Evolutionary conservation across 2,113 vertebrate genomes (phyloP).

Genomic region (Dolichallabes microphthalmus): DNA sequence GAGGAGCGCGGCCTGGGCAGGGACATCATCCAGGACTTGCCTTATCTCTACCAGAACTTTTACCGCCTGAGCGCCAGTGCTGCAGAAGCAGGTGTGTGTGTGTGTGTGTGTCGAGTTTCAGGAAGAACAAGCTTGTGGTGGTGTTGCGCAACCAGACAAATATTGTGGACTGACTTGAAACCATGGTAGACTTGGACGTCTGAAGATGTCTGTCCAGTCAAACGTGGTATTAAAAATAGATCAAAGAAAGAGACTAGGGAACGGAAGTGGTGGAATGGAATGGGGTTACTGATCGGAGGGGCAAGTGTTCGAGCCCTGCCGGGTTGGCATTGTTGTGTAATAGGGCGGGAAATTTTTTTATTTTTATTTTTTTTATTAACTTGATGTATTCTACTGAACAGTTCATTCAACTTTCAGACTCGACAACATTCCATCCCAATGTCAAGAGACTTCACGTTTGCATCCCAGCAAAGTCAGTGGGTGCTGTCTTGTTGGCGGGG

Average conservation of each 20-base stretch:
- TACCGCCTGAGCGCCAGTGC: slow-evolving; percentile 51
- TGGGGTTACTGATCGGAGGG: no score
- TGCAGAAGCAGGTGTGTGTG: neutral
- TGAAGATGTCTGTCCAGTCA: neutral
- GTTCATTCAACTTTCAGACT: no score
- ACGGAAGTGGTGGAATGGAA: no score
- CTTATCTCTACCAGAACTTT: slow-evolving; percentile 65
- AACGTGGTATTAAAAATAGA: no score
- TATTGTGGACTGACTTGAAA: neutral
- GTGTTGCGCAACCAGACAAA: neutral
- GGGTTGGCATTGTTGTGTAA: no score
- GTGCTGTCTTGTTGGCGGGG: neutral
- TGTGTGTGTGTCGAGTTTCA: neutral
- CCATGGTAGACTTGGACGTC: neutral
- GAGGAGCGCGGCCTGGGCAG: slow-evolving; percentile 63
- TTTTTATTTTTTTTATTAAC: no score
- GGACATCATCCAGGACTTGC: slow-evolving; percentile 61
- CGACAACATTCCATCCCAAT: neutral
- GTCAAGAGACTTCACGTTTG: neutral
- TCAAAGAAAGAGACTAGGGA: no score
- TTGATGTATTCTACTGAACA: no score
- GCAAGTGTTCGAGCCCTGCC: no score
- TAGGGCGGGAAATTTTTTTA: no score
- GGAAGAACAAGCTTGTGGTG: neutral
- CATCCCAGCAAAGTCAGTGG: neutral